phyloP scores from a whole-genome alignment of 1,140 invertebrate genomes.

The Cryptotermes secundus region DNA sequence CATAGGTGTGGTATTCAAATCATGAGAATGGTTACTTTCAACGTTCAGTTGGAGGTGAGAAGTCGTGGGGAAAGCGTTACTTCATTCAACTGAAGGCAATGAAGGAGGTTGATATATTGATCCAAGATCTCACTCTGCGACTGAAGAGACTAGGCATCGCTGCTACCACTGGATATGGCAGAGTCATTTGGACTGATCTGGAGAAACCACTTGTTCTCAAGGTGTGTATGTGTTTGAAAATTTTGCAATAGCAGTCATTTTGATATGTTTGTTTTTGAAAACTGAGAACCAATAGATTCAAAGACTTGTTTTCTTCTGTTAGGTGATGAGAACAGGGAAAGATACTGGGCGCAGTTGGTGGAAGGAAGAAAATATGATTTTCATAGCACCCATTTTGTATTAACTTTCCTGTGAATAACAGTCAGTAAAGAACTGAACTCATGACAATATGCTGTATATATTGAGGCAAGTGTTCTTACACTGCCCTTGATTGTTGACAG shows the following conservation, averaged over 20 bases:
- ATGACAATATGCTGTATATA: too few species aligned
- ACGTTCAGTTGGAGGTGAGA: constrained; percentile 50
- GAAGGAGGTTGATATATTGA: constrained; percentile 68
- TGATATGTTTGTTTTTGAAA: not conserved
- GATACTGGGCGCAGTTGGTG: too few species aligned
- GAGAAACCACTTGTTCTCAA: constrained; percentile 63
- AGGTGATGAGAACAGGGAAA: too few species aligned
- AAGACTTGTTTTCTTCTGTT: too few species aligned
- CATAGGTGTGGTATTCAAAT: constrained; percentile 48
- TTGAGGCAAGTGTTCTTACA: too few species aligned
- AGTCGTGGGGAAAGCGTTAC: constrained; percentile 68
- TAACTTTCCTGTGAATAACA: too few species aligned
- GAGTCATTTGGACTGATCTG: constrained; percentile 48
- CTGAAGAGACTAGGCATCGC: constrained; percentile 58
- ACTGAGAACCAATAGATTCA: too few species aligned
- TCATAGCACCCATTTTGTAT: too few species aligned
- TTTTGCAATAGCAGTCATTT: not conserved
- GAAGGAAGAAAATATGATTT: too few species aligned
- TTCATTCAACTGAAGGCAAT: constrained; percentile 73
- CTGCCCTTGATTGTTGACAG: too few species aligned
- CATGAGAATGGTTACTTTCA: constrained; percentile 45
- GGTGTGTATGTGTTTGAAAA: constrained; percentile 44
- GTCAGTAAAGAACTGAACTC: too few species aligned
- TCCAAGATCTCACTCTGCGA: constrained; percentile 66
- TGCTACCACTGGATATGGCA: constrained; percentile 43